Evolutionary conservation across 2,797 vertebrate genomes (phyloP), one percentile per base, ranked within the genome.

Genomic region (Decapterus maruadsi): DNA sequence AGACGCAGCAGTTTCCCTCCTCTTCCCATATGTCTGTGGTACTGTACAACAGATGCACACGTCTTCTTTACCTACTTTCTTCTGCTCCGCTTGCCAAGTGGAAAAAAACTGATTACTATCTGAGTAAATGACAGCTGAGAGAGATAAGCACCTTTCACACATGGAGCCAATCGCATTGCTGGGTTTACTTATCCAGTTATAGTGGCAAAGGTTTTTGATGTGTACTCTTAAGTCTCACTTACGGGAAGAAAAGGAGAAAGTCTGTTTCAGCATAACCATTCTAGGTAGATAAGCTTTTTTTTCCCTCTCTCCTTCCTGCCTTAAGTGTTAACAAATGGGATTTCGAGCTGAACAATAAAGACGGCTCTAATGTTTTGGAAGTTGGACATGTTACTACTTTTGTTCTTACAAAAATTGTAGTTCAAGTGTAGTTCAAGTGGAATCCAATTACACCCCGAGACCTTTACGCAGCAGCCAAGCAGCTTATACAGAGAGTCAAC

Each of bases 61-160:
- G 63, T 87, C 88, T 90, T 76, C 81, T 75, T 83, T 74, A 84
- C 87, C 82, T 89, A 81, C 62, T 89, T 90, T 86, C 79, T 90
- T 86, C 86, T 86, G 88, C 87, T 90, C 89, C 75, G 86, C 72
- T 87, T 83, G 75, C 76, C 90, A 89, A 90, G 84, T 88, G 84
- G 89, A 89, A 87, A 89, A 87, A 73, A 26, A 26, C 70, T 19
- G 80, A 92, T 90, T 86, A 75, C 84, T 66, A 74, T 77, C 68
- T n/a, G 75, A 81, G 74, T 62, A 87, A 83, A 81, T 81, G 87
- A 86, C 86, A 90, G 83, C 81, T 86, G 87, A 90, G 79, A 55
- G 69, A 73, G 72, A 81, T 50, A 63, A 78, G 72, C 45, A 72
- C 57, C 57, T 20, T 75, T 77, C 54, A 72, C 75, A 77, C 80